Evolutionary conservation across 2,888 invertebrate species (phyloP).

Genomic region (Euclidia mi): DNA sequence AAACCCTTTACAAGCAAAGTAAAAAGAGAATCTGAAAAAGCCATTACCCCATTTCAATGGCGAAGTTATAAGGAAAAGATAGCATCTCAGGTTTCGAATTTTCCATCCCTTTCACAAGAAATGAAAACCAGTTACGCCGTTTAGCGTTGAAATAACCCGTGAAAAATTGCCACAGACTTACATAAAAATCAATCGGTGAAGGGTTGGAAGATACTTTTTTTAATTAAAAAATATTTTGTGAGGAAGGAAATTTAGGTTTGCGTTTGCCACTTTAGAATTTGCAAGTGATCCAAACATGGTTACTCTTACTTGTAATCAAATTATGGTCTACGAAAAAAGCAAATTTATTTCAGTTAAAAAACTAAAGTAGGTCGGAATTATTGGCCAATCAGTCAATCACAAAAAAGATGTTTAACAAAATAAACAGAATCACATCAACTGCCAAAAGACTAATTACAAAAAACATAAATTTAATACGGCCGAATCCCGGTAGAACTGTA

Average conservation of each 20-base stretch:
- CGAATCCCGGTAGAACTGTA: slow-evolving; percentile 6
- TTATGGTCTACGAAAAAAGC: too few relatives aligned
- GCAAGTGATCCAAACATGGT: too few relatives aligned
- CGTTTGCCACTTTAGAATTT: too few relatives aligned
- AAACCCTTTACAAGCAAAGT: slow-evolving; percentile 18
- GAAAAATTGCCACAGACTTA: slow-evolving; percentile 25
- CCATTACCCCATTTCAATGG: slow-evolving; percentile 37
- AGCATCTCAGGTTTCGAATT: slow-evolving; percentile 34
- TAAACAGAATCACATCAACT: neutral
- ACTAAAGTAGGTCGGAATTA: too few relatives aligned
- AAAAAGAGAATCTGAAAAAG: slow-evolving; percentile 34
- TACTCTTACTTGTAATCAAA: too few relatives aligned
- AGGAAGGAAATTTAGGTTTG: too few relatives aligned
- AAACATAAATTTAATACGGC: slow-evolving; percentile 6
- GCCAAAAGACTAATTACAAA: slow-evolving; percentile 17
- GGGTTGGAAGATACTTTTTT: neutral
- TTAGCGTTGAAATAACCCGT: slow-evolving; percentile 20
- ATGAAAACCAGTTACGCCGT: slow-evolving; percentile 24
- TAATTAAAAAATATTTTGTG: neutral
- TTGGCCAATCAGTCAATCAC: too few relatives aligned
- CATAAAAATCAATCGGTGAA: slow-evolving; percentile 3
- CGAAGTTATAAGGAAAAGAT: slow-evolving; percentile 33
- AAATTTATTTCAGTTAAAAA: too few relatives aligned
- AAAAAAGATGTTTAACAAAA: neutral
- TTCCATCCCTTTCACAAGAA: slow-evolving; percentile 38